Evolutionary conservation across 2,888 invertebrate species (phyloP).

Genomic region (Mactromeris polynyma): DNA sequence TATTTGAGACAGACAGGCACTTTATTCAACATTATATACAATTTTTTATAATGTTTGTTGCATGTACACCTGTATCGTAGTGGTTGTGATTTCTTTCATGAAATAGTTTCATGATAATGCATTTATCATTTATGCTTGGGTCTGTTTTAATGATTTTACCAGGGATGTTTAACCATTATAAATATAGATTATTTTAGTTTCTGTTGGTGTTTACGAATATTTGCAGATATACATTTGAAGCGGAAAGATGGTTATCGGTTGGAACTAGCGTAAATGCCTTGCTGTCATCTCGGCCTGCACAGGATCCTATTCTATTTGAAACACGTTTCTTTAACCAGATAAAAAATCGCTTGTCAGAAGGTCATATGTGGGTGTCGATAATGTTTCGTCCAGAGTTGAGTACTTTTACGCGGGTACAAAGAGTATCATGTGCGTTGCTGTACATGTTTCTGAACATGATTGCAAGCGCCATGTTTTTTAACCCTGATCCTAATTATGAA

Average conservation of each 20-base stretch:
- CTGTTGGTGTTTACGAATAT: too few species aligned
- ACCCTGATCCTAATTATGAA: constrained; percentile 56
- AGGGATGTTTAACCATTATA: background rate
- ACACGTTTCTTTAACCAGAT: constrained; percentile 53
- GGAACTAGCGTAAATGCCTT: constrained; percentile 46
- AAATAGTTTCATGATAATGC: background rate
- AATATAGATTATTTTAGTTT: too few species aligned
- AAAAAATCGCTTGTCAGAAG: constrained; percentile 80
- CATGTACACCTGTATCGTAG: too few species aligned
- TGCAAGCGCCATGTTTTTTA: constrained; percentile 87
- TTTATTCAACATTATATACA: too few species aligned
- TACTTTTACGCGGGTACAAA: constrained; percentile 84
- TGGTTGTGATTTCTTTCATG: too few species aligned
- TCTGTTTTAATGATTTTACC: background rate
- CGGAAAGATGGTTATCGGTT: constrained; percentile 69
- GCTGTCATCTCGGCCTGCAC: background rate
- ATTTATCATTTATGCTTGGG: too few species aligned
- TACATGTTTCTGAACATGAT: constrained; percentile 87
- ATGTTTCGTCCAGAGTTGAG: constrained; percentile 86
- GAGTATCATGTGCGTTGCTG: constrained; percentile 85
- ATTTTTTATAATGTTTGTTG: too few species aligned
- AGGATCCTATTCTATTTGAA: constrained; percentile 31
- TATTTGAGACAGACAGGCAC: too few species aligned
- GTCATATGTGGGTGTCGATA: constrained; percentile 87
- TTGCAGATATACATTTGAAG: constrained; percentile 66